Conservation (phyloP, 2,113 vertebrate species). For the Austrofundulus limnaeus region DNA sequence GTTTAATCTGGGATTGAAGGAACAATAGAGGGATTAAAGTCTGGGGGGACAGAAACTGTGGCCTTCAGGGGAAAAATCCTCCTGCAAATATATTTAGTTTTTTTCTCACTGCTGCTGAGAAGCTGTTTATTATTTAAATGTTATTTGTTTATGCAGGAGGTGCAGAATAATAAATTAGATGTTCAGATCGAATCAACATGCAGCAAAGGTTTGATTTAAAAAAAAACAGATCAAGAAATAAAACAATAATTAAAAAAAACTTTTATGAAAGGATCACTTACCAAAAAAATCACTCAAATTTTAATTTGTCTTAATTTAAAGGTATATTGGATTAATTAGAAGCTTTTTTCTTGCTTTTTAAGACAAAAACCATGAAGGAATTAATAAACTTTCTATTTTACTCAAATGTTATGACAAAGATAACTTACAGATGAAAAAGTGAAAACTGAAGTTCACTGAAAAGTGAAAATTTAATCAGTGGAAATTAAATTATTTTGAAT, state of each 20-base stretch:
- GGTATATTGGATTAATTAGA: no score
- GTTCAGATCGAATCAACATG: no score
- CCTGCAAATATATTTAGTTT: background rate
- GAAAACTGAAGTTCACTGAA: background rate
- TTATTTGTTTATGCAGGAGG: background rate
- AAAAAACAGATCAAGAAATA: no score
- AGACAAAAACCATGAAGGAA: background rate
- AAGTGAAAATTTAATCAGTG: background rate
- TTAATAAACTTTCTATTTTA: no score
- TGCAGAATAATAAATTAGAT: background rate
- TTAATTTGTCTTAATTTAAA: no score
- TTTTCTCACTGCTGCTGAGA: background rate
- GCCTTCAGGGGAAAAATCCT: background rate
- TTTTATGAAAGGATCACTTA: no score
- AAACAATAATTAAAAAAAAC: no score
- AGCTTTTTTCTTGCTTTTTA: background rate
- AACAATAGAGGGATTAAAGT: slow-evolving; percentile 12
- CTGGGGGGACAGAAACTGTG: background rate
- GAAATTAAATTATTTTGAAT: no score
- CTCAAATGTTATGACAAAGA: no score
- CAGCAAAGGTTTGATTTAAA: no score
- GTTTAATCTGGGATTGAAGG: slow-evolving; percentile 7
- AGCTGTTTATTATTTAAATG: background rate
- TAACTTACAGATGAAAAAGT: background rate
- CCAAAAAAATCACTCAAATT: no score